A percentile compares a stretch with the other conserved stretches of the same genome.
phyloP scores from a whole-genome alignment of 1,140 invertebrate genomes.

The Bombus affinis region DNA sequence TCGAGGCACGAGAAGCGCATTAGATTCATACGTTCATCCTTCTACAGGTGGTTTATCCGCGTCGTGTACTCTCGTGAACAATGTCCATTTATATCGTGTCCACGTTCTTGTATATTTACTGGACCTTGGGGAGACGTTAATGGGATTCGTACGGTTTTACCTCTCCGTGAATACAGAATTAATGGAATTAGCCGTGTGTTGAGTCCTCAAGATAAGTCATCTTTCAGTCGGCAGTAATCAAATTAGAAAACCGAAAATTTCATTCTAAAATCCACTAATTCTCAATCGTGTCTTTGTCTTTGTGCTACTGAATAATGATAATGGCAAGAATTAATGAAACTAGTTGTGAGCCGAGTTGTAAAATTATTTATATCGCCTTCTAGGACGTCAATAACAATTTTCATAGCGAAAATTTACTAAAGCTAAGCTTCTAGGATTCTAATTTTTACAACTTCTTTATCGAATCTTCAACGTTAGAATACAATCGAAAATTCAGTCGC shows the following conservation, averaged over 20 bases:
- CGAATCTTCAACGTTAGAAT: too few species aligned
- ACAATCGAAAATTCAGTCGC: too few species aligned
- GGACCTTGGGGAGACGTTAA: conserved; percentile 47
- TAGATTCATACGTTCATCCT: conserved; percentile 38
- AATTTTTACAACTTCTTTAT: too few species aligned
- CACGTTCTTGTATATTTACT: conserved; percentile 28
- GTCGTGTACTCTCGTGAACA: conserved; percentile 40
- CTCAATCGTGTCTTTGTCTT: neutral
- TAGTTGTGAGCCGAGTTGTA: neutral
- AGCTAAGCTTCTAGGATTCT: neutral
- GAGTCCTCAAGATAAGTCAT: too few species aligned
- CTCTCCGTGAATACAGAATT: neutral
- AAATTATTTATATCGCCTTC: neutral
- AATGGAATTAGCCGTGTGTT: neutral
- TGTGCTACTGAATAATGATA: neutral
- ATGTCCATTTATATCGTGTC: conserved; percentile 20
- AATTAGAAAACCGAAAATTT: neutral
- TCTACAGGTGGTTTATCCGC: conserved; percentile 51
- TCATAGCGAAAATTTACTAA: neutral
- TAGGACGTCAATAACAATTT: neutral
- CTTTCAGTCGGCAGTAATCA: neutral
- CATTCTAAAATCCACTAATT: neutral
- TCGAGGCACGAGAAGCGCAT: neutral
- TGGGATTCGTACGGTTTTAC: conserved; percentile 31
- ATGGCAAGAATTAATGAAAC: neutral